Percentiles rank a stretch among this genome's conserved stretches.
phyloP scores from a whole-genome alignment of 1,140 invertebrate genomes.

The Prorops nasuta region DNA sequence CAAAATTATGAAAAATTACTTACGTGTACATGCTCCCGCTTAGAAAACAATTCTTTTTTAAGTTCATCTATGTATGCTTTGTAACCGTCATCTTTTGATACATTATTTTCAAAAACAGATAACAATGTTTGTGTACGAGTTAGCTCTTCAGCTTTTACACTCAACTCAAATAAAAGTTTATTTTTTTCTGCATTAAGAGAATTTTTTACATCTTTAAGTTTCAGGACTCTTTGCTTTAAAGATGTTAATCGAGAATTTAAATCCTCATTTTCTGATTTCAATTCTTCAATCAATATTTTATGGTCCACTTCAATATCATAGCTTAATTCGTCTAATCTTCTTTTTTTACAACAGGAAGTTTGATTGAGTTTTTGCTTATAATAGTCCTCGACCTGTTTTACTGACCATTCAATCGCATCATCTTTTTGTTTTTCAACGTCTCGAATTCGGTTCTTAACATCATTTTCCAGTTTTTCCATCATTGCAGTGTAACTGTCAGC shows the following conservation, averaged over 20 bases:
- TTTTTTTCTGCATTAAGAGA: slow-evolving; percentile 32
- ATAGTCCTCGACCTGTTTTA: slow-evolving; percentile 37
- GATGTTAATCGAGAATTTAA: slow-evolving; percentile 28
- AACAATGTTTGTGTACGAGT: slow-evolving; percentile 32
- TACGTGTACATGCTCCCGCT: slow-evolving; percentile 43
- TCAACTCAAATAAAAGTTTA: slow-evolving; percentile 34
- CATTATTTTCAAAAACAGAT: slow-evolving; percentile 21
- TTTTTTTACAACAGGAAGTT: slow-evolving; percentile 15
- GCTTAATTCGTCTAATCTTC: slow-evolving; percentile 8
- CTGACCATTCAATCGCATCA: slow-evolving; percentile 37
- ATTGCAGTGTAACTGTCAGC: slow-evolving; percentile 36
- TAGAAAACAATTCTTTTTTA: slow-evolving; percentile 28
- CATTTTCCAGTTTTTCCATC: slow-evolving; percentile 36
- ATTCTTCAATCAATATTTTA: slow-evolving; percentile 22
- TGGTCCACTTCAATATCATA: slow-evolving; percentile 21
- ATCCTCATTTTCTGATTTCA: slow-evolving; percentile 33
- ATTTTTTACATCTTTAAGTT: slow-evolving; percentile 34
- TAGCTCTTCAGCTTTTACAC: slow-evolving; percentile 32
- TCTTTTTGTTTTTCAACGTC: slow-evolving; percentile 43
- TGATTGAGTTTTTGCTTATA: slow-evolving; percentile 41
- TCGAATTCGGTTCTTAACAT: slow-evolving; percentile 38
- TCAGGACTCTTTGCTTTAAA: slow-evolving; percentile 31
- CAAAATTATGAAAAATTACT: neutral
- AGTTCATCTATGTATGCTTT: slow-evolving; percentile 32
- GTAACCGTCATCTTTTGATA: slow-evolving; percentile 19